phyloP scores from a whole-genome alignment of 2,113 vertebrate genomes.

The Thermophis baileyi region DNA sequence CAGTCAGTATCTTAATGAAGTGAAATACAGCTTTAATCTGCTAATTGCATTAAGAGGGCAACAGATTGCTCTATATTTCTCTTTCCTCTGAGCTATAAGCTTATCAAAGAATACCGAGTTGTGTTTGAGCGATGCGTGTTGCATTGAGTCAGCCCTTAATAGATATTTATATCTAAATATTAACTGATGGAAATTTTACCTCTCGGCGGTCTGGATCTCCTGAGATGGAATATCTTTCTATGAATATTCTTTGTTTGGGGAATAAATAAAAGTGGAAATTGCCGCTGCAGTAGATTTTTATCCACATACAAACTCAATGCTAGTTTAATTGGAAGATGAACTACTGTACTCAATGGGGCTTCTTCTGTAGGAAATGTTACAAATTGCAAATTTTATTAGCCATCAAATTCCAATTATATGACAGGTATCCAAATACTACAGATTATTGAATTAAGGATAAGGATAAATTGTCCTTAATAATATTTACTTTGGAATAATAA shows the following conservation, averaged over 20 bases:
- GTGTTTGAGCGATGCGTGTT: constrained; percentile 42
- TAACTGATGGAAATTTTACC: constrained; percentile 27
- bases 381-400: neutral
- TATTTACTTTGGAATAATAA: neutral
- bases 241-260: constrained; percentile 28
- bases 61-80: constrained; percentile 36
- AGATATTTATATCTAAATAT: constrained; percentile 54
- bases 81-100: constrained; percentile 32
- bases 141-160: neutral
- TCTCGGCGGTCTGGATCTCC: constrained; percentile 25
- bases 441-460: neutral
- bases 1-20: constrained; percentile 39
- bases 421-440: neutral
- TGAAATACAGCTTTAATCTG: constrained; percentile 55
- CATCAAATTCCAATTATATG: neutral
- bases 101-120: constrained; percentile 41
- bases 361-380: neutral
- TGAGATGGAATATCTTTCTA: constrained; percentile 28
- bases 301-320: neutral
- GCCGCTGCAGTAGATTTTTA: neutral
- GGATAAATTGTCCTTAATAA: neutral
- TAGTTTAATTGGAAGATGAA: neutral
- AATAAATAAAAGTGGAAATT: neutral
- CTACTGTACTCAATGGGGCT: neutral
- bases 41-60: constrained; percentile 53